Base-by-base conservation (phyloP, 2,888 invertebrate species). In the Scaptodrosophila latifasciaeformis region DNA sequence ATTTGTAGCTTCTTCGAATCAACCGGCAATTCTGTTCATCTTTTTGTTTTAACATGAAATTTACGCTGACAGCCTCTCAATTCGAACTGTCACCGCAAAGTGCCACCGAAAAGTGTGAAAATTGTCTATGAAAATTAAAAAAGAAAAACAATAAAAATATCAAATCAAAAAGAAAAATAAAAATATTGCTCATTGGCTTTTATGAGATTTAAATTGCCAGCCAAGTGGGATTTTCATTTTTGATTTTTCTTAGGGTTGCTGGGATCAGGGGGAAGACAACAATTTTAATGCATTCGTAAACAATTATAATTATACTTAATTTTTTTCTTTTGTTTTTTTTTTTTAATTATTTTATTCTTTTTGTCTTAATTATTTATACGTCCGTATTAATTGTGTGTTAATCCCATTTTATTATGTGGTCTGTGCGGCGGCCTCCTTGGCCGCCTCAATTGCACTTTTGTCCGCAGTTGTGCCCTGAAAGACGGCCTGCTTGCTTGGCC, bases 241-340 rank as follows among this genome's bases (percentile, higher is more conserved):
- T 34, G 1, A 54, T 35, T 46, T 40, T 40, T 29, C 21, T 15
- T 9, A 13, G 21, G 13, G 24, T 4, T 15, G 21, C 19, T 5
- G 17, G 4, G 7, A 15, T 15, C 15, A 12, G 17, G 24, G 21
- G 24, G 19, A 31, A 39, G 31, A 30, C 47, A 56, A 59, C 49
- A 63, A 53, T 50, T 48, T 59, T 40, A 67, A 74, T 65, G 75
- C 51, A 30, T 67, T 60, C 52, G 59, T 78, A 62, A 72, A 67
- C 54, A 67, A 54, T 67, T 58, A 49, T 31, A 39, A 54, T 55
- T 49, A 49, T 50, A 29, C 39, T 35, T 47, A 15, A 47, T 27
- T 35, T 47, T 47, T 13, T 30, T 9, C 12, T 35, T 7, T 35
- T 35, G 3, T 35, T 35, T 6, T 9, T 40, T 40, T 45, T 45